Base-by-base conservation (phyloP, 1,140 invertebrate genomes). In the Phocides pigmalion region DNA sequence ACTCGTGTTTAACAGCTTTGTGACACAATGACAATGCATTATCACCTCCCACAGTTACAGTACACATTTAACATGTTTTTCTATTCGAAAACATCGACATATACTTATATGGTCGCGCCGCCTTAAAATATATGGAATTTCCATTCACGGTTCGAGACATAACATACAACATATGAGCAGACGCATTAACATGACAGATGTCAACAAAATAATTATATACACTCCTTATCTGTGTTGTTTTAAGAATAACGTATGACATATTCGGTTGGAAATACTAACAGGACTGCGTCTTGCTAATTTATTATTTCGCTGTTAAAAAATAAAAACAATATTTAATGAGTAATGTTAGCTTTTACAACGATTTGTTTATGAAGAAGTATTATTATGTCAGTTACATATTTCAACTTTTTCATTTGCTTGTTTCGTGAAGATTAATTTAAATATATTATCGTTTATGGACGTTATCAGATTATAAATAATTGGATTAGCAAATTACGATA, bases 151-250 rank as follows among this genome's bases (percentile, higher is more conserved):
- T 22, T 11, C 6, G 51, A 42, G 9, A 22, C 17, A 5, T 37
- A 53, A 54, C 37, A 20, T 6, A 15, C 20, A 14, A 28, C 22
- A 37, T 54, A 39, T 37, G 11, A 3, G n/a, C 32, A 35, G 11
- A 61, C 22, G 16, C 15, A 32, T 5, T n/a, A 5, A 62, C 28
- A n/a, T 42, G 32, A 49, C 46, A 62, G 37, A 47, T 49, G 66
- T 67, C 54, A 61, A 66, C 63, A 66, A 42, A 68, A 63, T 64
- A 44, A 47, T 72, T 72, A 72, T 68, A 56, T 58, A 61, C 64
- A 9, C 22, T 59, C 66, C 66, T 41, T 72, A 64, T 58, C 54
- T 15, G 41, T 6, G 39, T 2, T 35, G 9, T 35, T 35, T 28
- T 28, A 28, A 8, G 25, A 28, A 28, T 6, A 8, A 28, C 9